Evolutionary conservation across 2,113 vertebrate species (phyloP).

Genomic region (Ondatra zibethicus): DNA sequence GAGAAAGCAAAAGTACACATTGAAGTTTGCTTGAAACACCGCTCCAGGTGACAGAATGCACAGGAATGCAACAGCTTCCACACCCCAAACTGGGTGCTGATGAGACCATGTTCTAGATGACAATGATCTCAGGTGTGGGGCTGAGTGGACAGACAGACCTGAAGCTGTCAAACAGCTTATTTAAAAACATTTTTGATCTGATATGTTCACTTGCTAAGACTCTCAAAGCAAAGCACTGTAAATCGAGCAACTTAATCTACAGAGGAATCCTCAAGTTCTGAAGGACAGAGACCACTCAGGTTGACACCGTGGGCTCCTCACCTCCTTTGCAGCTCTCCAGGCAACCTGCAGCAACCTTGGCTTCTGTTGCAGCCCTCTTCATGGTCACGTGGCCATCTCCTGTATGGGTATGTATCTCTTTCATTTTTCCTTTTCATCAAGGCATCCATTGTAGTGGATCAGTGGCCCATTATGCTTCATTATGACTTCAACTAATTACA

Average conservation of each 20-base stretch:
- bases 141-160: accelerated
- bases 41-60: neutral
- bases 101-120: neutral
- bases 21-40: neutral
- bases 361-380: neutral
- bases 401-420: neutral
- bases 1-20: neutral
- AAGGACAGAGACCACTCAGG: neutral
- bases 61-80: neutral
- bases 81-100: neutral
- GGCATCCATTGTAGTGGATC: neutral
- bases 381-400: neutral
- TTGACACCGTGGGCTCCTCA: no score
- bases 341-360: neutral
- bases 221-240: neutral
- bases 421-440: neutral
- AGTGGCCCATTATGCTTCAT: neutral
- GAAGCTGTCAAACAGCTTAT: neutral
- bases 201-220: neutral
- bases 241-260: neutral
- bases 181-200: neutral
- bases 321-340: no score
- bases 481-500: neutral
- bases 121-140: neutral
- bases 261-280: neutral